Percentiles rank a stretch among this genome's conserved stretches.
Evolutionary conservation across 2,113 vertebrate genomes (phyloP).

Genomic region (Pedetes capensis): DNA sequence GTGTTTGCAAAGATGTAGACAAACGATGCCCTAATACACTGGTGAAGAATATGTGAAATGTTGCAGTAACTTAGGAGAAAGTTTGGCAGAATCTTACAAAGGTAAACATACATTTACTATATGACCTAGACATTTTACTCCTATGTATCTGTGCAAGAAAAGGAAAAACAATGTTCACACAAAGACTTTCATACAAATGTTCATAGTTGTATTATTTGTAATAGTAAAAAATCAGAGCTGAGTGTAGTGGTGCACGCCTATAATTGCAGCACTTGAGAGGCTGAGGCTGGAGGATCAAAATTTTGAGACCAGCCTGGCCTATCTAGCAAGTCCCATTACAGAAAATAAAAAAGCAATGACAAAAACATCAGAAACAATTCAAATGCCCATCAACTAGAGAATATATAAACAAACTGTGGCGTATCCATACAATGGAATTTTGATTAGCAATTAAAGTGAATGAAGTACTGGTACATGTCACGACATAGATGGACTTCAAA

Average conservation of each 20-base stretch:
- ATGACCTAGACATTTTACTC: neutral
- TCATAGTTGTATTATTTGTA: neutral
- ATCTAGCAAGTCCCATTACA: neutral
- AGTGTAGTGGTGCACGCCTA: neutral
- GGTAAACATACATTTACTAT: neutral
- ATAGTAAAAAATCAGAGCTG: neutral
- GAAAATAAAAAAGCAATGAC: too few species aligned
- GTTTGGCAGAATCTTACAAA: neutral
- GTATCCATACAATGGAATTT: neutral
- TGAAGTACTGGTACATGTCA: neutral
- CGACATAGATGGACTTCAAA: neutral
- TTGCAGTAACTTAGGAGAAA: neutral
- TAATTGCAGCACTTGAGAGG: neutral
- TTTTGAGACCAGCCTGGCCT: neutral
- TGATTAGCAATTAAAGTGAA: neutral
- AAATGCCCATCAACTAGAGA: neutral
- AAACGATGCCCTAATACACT: neutral
- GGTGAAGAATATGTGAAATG: neutral
- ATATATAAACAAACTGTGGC: neutral
- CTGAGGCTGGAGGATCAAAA: neutral
- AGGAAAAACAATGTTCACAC: neutral
- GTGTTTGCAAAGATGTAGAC: neutral
- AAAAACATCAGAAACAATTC: neutral
- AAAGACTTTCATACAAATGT: neutral
- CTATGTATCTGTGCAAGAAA: neutral